phyloP scores from a whole-genome alignment of 2,113 vertebrate species.

The Tor tambroides region DNA sequence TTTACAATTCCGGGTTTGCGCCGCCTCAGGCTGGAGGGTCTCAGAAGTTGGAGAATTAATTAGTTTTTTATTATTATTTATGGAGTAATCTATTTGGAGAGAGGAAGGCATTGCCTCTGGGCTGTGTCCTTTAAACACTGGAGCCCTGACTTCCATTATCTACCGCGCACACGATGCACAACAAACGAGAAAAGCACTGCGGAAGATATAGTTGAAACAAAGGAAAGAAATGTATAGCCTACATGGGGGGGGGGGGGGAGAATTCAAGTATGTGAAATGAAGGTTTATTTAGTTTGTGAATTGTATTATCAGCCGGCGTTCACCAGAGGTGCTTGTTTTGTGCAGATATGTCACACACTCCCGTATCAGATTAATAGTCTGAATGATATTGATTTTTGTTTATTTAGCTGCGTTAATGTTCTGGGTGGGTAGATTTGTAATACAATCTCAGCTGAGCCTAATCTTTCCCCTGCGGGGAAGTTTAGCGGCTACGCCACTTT shows the following conservation, averaged over 20 bases:
- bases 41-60: conserved; percentile 99
- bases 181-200: conserved; percentile 65
- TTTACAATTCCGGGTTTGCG: conserved; percentile 84
- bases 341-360: conserved; percentile 37
- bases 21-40: conserved; percentile 85
- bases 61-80: conserved; percentile 92
- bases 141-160: conserved; percentile 80
- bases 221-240: conserved; percentile 36
- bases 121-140: conserved; percentile 81
- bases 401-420: conserved; percentile 58
- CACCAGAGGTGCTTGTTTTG: conserved; percentile 41
- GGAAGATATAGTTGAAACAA: conserved; percentile 32
- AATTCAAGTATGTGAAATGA: conserved; percentile 10
- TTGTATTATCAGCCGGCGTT: conserved; percentile 29
- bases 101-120: conserved; percentile 68
- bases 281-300: not conserved
- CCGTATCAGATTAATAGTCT: conserved; percentile 54
- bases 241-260: not conserved
- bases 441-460: conserved; percentile 54
- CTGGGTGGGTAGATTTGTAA: conserved; percentile 49
- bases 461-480: conserved; percentile 57
- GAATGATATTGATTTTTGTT: conserved; percentile 63
- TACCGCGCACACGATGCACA: conserved; percentile 75
- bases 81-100: conserved; percentile 80
- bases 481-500: conserved; percentile 39